Conservation (phyloP, 1,140 invertebrate genomes). For the Mya arenaria region DNA sequence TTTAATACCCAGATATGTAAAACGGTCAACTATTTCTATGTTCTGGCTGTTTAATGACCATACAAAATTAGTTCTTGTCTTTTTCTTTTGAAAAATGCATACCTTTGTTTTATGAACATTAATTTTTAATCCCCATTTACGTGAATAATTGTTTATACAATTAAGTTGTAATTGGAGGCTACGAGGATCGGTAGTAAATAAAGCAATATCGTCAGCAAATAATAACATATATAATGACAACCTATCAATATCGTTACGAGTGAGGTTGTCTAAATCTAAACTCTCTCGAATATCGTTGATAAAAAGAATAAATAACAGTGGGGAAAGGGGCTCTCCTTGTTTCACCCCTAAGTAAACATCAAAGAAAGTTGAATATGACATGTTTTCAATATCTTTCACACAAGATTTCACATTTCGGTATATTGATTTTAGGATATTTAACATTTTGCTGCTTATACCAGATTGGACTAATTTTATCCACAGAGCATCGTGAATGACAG, state of each 20-base stretch:
- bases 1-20: conserved; percentile 45
- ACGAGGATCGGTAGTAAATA: conserved; percentile 1
- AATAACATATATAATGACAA: background rate
- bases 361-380: conserved; percentile 3
- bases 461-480: conserved; percentile 25
- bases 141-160: background rate
- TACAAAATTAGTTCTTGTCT: conserved; percentile 1
- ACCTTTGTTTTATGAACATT: conserved; percentile 27
- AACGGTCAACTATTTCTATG: conserved; percentile 46
- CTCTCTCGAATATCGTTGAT: background rate
- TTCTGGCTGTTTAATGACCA: conserved; percentile 18
- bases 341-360: background rate
- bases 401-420: conserved; percentile 27
- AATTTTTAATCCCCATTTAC: conserved; percentile 3
- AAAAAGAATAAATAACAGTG: conserved; percentile 12
- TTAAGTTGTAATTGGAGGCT: conserved; percentile 19
- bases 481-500: conserved; percentile 19
- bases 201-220: conserved; percentile 9
- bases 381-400: background rate
- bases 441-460: conserved; percentile 17
- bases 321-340: conserved; percentile 4
- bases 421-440: conserved; percentile 21
- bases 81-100: conserved; percentile 23
- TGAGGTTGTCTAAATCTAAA: background rate
- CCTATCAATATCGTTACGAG: background rate